A percentile compares a stretch with the other conserved stretches of the same genome.
These are phyloP conservation scores for Zophobas atratus DNA, from an alignment of 1,140 invertebrate genomes.

Conservation along the genomic window DNA sequence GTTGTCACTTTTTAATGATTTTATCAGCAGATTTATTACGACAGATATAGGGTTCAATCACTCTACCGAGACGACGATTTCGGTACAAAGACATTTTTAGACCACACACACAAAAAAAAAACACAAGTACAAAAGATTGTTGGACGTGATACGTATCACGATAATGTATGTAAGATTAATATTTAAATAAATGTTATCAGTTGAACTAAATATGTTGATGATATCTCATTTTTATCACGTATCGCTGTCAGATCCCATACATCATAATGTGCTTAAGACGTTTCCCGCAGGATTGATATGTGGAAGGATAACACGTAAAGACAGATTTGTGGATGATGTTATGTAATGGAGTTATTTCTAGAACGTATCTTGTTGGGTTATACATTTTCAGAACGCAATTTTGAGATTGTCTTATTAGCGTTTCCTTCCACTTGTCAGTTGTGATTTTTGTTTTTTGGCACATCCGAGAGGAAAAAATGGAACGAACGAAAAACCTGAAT, in stretches of 20 bases:
- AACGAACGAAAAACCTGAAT: constrained; percentile 29
- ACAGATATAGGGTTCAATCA: constrained; percentile 4
- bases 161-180: constrained; percentile 34
- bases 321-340: constrained; percentile 11
- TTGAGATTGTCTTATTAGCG: constrained; percentile 28
- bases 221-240: constrained; percentile 8
- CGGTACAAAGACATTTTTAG: background rate
- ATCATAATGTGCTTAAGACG: constrained; percentile 17
- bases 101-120: background rate
- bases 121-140: constrained; percentile 1
- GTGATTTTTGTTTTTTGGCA: constrained; percentile 30
- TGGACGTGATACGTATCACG: constrained; percentile 33
- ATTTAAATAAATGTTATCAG: constrained; percentile 37
- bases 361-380: background rate
- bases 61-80: background rate
- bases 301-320: constrained; percentile 10
- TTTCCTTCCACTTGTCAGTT: constrained; percentile 32
- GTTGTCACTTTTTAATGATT: constrained; percentile 5
- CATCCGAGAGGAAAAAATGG: constrained; percentile 15
- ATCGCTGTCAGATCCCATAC: constrained; percentile 8
- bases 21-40: constrained; percentile 23
- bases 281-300: constrained; percentile 7
- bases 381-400: background rate
- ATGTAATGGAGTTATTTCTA: constrained; percentile 23
- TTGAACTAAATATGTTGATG: constrained; percentile 14